A percentile compares a stretch with the other conserved stretches of the same genome.
Evolutionary conservation across 2,888 invertebrate species (phyloP).

Genomic region (Melieria crassipennis): DNA sequence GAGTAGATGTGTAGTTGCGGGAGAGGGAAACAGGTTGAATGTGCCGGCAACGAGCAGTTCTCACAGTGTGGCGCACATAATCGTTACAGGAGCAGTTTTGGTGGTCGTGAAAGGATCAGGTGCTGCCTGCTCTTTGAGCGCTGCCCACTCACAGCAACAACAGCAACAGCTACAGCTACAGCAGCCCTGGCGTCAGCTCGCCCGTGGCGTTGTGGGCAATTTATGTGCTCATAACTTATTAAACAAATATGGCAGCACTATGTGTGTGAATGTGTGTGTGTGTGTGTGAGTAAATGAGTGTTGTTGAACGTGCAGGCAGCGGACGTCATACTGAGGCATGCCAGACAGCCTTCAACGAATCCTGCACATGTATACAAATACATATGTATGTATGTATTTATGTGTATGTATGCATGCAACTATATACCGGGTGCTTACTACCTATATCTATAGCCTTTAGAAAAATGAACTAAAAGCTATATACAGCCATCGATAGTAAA

Average conservation of each 20-base stretch:
- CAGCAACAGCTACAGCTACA: neutral
- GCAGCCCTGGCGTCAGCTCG: neutral
- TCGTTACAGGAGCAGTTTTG: too few relatives aligned
- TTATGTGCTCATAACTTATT: constrained; percentile 13
- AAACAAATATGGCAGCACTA: neutral
- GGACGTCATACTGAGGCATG: too few relatives aligned
- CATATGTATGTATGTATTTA: neutral
- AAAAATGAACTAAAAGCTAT: too few relatives aligned
- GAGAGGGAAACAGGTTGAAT: neutral
- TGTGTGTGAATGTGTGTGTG: neutral
- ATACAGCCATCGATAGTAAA: too few relatives aligned
- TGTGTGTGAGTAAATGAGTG: neutral
- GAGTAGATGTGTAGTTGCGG: neutral
- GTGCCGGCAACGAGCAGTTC: neutral
- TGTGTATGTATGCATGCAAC: neutral
- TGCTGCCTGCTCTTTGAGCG: neutral
- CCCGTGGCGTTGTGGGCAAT: neutral
- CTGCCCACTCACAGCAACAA: neutral
- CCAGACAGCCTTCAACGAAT: neutral
- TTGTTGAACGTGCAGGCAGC: neutral
- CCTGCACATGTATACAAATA: neutral
- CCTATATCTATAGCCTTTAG: too few relatives aligned
- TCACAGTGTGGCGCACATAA: neutral
- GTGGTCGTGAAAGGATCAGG: too few relatives aligned
- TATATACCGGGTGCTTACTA: too few relatives aligned